These are phyloP conservation scores for Lottia gigantea DNA, from an alignment of 2,888 invertebrate species.

Conservation along the genomic window DNA sequence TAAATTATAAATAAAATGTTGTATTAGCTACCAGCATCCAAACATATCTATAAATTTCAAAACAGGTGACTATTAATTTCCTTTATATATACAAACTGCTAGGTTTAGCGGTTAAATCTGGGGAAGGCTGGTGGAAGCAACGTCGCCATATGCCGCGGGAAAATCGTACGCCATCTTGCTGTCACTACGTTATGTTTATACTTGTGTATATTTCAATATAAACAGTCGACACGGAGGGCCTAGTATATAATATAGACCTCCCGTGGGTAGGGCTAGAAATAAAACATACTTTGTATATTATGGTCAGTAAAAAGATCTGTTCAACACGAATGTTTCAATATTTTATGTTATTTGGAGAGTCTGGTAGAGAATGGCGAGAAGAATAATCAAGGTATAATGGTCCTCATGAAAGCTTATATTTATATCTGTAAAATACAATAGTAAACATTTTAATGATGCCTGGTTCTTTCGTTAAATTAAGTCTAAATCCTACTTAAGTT, in stretches of 20 bases:
- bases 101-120: not conserved
- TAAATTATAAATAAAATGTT: constrained; percentile 8
- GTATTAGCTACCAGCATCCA: constrained; percentile 6
- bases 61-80: constrained; percentile 10
- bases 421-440: no score
- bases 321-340: not conserved
- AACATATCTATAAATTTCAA: constrained; percentile 7
- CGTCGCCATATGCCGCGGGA: constrained; percentile 8
- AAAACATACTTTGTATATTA: constrained; percentile 4
- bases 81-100: not conserved
- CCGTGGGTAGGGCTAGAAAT: not conserved
- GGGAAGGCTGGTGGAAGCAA: not conserved
- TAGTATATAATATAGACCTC: not conserved
- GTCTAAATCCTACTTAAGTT: no score
- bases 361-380: no score
- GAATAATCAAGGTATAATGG: no score
- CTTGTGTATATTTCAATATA: not conserved
- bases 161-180: not conserved
- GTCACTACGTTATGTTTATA: constrained; percentile 4
- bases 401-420: no score
- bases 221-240: not conserved
- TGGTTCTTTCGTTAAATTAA: no score
- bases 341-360: not conserved
- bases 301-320: not conserved
- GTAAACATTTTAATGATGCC: no score